phyloP scores from a whole-genome alignment of 2,113 vertebrate genomes.

The Petrocephalus microphthalmus region DNA sequence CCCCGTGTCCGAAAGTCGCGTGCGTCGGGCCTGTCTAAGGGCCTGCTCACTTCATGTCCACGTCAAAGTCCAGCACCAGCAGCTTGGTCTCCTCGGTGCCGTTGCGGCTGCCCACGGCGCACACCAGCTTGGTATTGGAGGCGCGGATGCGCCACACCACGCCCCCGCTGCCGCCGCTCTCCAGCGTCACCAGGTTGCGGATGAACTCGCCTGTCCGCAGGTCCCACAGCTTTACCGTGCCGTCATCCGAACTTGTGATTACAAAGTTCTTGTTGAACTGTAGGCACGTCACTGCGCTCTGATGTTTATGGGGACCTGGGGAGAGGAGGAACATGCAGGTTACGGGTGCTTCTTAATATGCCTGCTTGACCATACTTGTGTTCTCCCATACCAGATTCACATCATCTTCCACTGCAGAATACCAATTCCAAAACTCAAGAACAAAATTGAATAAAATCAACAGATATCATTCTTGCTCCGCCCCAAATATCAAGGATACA shows the following conservation, averaged over 20 bases:
- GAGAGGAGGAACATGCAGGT: slow-evolving; percentile 1
- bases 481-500: background rate
- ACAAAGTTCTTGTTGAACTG: slow-evolving; percentile 99
- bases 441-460: background rate
- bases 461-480: background rate
- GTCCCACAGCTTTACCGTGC: slow-evolving; percentile 98
- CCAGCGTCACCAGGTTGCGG: slow-evolving; percentile 98
- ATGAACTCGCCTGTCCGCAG: slow-evolving; percentile 99
- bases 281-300: slow-evolving; percentile 99
- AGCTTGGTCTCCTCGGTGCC: slow-evolving; percentile 99
- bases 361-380: no score
- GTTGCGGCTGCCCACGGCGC: slow-evolving; percentile 94
- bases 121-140: slow-evolving; percentile 98
- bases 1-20: background rate
- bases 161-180: slow-evolving; percentile 94
- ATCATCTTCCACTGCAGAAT: background rate
- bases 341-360: background rate
- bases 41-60: slow-evolving; percentile 92
- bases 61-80: slow-evolving; percentile 98
- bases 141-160: slow-evolving; percentile 98
- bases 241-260: slow-evolving; percentile 98
- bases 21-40: slow-evolving; percentile 43
- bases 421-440: background rate
- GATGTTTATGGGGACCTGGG: slow-evolving; percentile 97
- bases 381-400: no score